Evolutionary conservation across 2,113 vertebrate species (phyloP), one percentile per base, ranked within the genome.

Genomic region (Gobio gobio): DNA sequence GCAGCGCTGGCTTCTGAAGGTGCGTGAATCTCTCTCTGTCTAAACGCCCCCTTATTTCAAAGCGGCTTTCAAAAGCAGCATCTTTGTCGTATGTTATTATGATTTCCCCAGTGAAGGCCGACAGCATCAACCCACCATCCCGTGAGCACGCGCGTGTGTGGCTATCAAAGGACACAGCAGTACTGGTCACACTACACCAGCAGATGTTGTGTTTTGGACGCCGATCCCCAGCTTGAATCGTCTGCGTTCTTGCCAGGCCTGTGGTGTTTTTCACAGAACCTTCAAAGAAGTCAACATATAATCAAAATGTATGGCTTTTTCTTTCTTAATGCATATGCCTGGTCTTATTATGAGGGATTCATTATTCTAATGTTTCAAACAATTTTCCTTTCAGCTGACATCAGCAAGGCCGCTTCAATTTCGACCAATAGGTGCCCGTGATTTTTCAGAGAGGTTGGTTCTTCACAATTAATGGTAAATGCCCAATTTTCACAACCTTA

Each of bases 21-120:
- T 81, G 79, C 6, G 63, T 81, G 79, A 81, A 81, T 81, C 63
- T 51, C 61, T 81, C 24, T 33, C 43, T 66, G 43, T 81, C 61
- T 81, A 49, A 81, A 81, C 78, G 61, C 78, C 78, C 45, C 24
- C 78, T 68, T 68, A 68, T 68, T 51, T 49, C 43, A 66, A 29
- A 81, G 61, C 61, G 1, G 24, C 61, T 68, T 81, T 81, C 61
- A 68, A 81, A 80, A 81, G 78, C 78, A 22, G 61, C 45, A 2
- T 68, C 78, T 81, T 81, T 81, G 61, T 81, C 78, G 16, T 68
- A 49, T 68, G 63, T 81, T 81, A 81, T 81, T 81, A 68, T 66
- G 78, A 66, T 81, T 81, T 81, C 59, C 45, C 61, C 61, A 66
- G 63, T 68, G 26, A 81, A 81, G 78, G 43, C 43, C 24, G 61